These are phyloP conservation scores for Xenopus laevis DNA, from an alignment of 2,113 vertebrate genomes.

Conservation along the genomic window DNA sequence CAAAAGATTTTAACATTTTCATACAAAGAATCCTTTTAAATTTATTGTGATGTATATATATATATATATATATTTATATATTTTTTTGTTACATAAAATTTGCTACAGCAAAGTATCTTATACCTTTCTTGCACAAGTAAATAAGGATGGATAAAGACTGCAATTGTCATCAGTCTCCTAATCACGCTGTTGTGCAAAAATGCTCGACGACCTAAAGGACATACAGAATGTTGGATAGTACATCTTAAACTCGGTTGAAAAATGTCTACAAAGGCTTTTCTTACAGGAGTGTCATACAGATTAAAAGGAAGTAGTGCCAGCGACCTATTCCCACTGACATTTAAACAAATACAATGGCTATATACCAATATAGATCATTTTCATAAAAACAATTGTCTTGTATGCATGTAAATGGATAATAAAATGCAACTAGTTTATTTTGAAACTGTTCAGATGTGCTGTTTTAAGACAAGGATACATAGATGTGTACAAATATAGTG, in stretches of 20 bases:
- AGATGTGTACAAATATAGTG: constrained; percentile 71
- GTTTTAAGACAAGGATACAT: constrained; percentile 74
- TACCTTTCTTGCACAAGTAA: constrained; percentile 82
- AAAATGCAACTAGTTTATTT: constrained; percentile 70
- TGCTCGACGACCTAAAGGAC: constrained; percentile 78
- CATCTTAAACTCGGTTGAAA: constrained; percentile 61
- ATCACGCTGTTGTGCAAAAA: constrained; percentile 79
- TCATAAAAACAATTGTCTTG: constrained; percentile 56
- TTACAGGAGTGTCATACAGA: constrained; percentile 61
- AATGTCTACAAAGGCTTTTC: constrained; percentile 71
- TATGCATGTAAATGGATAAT: constrained; percentile 60
- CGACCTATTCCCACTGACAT: constrained; percentile 59
- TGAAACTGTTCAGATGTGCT: constrained; percentile 78
- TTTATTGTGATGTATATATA: constrained; percentile 82
- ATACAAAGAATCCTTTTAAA: constrained; percentile 81
- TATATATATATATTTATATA: constrained; percentile 63
- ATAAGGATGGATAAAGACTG: constrained; percentile 73
- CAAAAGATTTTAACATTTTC: constrained; percentile 70
- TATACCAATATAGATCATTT: constrained; percentile 54
- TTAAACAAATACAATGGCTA: constrained; percentile 61
- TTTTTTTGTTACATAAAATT: constrained; percentile 88
- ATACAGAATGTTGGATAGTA: constrained; percentile 68
- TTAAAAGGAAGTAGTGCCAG: constrained; percentile 65
- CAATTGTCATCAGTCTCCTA: constrained; percentile 68
- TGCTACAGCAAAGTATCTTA: constrained; percentile 87